Evolutionary conservation across 2,888 invertebrate genomes (phyloP).

Genomic region (Iselma pallidipennis): DNA sequence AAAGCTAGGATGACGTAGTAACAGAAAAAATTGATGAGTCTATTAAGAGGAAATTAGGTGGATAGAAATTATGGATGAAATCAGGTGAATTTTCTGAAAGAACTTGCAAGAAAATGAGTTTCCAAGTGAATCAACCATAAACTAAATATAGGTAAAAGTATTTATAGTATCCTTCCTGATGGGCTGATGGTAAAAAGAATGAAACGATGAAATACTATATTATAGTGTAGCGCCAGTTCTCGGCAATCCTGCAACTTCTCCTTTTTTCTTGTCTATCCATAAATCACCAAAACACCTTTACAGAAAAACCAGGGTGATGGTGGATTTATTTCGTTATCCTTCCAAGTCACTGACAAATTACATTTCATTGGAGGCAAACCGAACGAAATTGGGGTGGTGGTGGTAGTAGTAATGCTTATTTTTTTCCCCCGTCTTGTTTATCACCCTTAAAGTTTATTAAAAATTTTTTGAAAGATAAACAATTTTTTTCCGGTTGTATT

Average conservation of each 20-base stretch:
- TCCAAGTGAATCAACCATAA: background rate
- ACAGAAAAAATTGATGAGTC: too few relatives aligned
- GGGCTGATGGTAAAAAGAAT: background rate
- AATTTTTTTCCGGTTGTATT: constrained; percentile 1
- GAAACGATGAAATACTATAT: background rate
- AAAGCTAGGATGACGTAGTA: too few relatives aligned
- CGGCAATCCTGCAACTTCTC: too few relatives aligned
- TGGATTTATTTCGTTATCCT: background rate
- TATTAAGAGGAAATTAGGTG: background rate
- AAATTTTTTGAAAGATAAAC: background rate
- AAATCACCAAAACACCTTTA: constrained; percentile 1
- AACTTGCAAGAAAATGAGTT: too few relatives aligned
- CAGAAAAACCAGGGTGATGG: background rate
- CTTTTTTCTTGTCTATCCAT: background rate
- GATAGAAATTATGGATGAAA: background rate
- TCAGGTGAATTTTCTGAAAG: background rate
- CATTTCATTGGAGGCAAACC: background rate
- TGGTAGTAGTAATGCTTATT: too few relatives aligned
- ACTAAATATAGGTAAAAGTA: background rate
- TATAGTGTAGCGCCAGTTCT: too few relatives aligned
- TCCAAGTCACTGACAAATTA: background rate
- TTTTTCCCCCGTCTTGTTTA: too few relatives aligned
- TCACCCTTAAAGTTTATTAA: constrained; percentile 6
- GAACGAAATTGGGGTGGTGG: too few relatives aligned
- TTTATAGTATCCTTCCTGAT: background rate